These are phyloP conservation scores for Centropristis striata DNA, from an alignment of 2,113 vertebrate species.

Conservation along the genomic window DNA sequence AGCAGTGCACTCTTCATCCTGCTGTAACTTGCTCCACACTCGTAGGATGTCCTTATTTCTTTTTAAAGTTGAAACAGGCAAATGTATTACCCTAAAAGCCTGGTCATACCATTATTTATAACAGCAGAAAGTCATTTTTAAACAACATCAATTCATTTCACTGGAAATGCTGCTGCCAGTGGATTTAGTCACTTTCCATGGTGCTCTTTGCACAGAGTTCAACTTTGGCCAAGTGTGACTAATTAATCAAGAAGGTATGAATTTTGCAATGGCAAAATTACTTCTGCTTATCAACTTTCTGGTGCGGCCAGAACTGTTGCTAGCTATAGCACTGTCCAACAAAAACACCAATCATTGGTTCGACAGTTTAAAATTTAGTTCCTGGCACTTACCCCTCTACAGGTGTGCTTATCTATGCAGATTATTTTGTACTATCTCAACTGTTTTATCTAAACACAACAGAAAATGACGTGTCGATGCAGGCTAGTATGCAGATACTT, in stretches of 20 bases:
- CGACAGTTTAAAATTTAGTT: background rate
- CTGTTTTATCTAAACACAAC: background rate
- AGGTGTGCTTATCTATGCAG: too few species aligned
- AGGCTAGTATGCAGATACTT: background rate
- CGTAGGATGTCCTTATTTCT: too few species aligned
- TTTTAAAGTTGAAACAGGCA: background rate
- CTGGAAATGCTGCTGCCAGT: background rate
- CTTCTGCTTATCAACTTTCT: background rate
- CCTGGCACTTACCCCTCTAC: too few species aligned
- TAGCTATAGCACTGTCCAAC: background rate
- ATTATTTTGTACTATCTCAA: too few species aligned
- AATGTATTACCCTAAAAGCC: background rate
- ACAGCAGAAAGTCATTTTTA: background rate
- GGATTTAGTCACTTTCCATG: constrained; percentile 3
- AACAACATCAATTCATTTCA: background rate
- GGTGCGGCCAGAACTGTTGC: background rate
- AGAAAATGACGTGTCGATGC: background rate
- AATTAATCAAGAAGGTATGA: background rate
- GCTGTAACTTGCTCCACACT: background rate
- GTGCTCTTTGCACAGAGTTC: background rate
- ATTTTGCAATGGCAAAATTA: background rate
- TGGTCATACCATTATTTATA: background rate
- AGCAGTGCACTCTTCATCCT: background rate
- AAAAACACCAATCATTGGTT: background rate
- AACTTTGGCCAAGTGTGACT: background rate